Evolutionary conservation across 2,113 vertebrate genomes (phyloP).

Genomic region (Peromyscus leucopus): DNA sequence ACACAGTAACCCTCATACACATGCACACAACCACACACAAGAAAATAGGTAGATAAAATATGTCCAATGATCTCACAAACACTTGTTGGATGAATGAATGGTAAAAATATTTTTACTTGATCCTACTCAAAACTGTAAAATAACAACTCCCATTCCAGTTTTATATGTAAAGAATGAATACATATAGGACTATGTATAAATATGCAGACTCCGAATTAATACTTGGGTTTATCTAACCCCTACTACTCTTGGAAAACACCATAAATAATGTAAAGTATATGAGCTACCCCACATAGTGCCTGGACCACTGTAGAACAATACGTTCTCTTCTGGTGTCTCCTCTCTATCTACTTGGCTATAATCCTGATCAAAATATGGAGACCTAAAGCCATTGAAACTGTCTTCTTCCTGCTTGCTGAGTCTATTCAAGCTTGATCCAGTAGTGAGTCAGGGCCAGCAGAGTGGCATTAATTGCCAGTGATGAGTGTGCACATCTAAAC

Average conservation of each 20-base stretch:
- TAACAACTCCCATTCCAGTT: not conserved
- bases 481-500: constrained; percentile 31
- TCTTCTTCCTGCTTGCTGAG: not conserved
- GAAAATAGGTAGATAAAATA: not conserved
- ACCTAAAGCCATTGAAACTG: not conserved
- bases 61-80: not conserved
- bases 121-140: not conserved
- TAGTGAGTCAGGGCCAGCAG: constrained; percentile 27
- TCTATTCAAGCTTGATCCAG: accelerated
- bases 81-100: not conserved
- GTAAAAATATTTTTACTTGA: not conserved
- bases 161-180: not conserved
- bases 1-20: not conserved
- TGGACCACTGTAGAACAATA: no score
- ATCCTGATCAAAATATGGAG: not conserved
- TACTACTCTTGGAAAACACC: not conserved
- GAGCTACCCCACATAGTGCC: not conserved
- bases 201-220: not conserved
- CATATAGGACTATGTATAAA: not conserved
- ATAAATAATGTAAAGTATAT: not conserved
- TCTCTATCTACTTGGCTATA: not conserved
- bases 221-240: not conserved
- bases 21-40: not conserved
- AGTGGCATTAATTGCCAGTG: constrained; percentile 63
- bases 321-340: not conserved